phyloP scores from a whole-genome alignment of 2,797 vertebrate species.

The Gymnodraco acuticeps region DNA sequence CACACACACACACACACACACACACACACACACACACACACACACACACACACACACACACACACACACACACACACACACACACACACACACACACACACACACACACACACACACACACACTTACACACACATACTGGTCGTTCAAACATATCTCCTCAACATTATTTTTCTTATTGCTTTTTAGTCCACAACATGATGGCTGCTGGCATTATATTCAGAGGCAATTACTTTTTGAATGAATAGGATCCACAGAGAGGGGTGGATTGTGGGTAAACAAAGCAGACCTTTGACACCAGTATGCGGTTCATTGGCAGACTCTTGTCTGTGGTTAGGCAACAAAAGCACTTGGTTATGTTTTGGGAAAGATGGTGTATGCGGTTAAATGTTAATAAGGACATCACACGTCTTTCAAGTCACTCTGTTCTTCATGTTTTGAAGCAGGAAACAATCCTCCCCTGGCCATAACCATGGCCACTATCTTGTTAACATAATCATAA shows the following conservation, averaged over 20 bases:
- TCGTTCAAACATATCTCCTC: neutral
- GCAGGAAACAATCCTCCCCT: no score
- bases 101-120: slow-evolving; percentile 17
- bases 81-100: slow-evolving; percentile 1
- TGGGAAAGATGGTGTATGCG: no score
- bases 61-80: slow-evolving; percentile 17
- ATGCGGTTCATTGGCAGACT: neutral
- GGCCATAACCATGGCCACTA: no score
- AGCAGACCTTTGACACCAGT: neutral
- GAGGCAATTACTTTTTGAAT: neutral
- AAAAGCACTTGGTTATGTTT: neutral
- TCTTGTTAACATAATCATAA: no score
- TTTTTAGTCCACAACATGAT: neutral
- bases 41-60: slow-evolving; percentile 10
- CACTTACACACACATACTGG: slow-evolving; percentile 9
- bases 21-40: slow-evolving; percentile 20
- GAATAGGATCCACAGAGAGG: neutral
- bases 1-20: neutral
- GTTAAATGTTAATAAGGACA: neutral
- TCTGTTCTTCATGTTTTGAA: neutral
- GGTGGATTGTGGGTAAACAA: neutral
- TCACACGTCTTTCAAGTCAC: neutral
- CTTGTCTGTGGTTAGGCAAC: neutral
- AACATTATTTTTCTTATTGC: neutral
- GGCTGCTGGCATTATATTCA: neutral